Conservation (phyloP, 2,113 vertebrate genomes). For the Halcyon senegalensis region DNA sequence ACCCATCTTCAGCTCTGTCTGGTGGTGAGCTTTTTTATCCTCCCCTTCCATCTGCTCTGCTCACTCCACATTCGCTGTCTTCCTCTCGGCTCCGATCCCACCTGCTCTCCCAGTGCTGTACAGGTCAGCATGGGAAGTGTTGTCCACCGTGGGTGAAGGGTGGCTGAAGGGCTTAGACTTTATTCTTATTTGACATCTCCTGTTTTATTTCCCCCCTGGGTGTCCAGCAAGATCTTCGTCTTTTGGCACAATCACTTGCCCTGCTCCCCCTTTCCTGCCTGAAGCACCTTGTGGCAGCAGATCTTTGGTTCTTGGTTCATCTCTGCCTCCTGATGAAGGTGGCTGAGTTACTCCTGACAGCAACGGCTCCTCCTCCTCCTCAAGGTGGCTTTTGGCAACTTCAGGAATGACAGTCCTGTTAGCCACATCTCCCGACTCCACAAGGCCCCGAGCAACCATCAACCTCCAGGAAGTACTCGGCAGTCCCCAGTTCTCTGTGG, state of each 20-base stretch:
- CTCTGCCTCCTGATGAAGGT: conserved; percentile 33
- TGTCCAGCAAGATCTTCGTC: conserved; percentile 14
- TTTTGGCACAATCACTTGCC: conserved; percentile 17
- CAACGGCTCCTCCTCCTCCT: conserved; percentile 23
- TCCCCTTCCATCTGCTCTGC: conserved; percentile 19
- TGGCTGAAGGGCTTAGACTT: neutral
- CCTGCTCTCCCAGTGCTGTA: neutral
- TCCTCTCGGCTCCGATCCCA: neutral
- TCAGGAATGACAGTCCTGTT: neutral
- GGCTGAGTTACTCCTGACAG: neutral
- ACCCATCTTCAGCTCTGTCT: neutral
- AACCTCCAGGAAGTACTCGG: neutral
- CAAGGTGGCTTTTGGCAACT: conserved; percentile 49
- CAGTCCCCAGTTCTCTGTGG: conserved; percentile 20
- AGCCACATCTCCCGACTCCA: neutral
- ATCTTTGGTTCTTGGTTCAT: conserved; percentile 17
- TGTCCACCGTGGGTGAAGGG: neutral
- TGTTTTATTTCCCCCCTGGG: neutral
- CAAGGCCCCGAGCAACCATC: neutral
- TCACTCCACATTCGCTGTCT: neutral
- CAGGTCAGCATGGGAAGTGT: neutral
- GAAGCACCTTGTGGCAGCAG: conserved; percentile 47
- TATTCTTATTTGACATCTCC: neutral
- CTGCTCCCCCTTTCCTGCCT: conserved; percentile 37
- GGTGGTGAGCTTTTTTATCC: neutral